Percentiles rank a stretch among this genome's conserved stretches.
phyloP scores from a whole-genome alignment of 2,888 invertebrate genomes.

The Macroteleia sp. region DNA sequence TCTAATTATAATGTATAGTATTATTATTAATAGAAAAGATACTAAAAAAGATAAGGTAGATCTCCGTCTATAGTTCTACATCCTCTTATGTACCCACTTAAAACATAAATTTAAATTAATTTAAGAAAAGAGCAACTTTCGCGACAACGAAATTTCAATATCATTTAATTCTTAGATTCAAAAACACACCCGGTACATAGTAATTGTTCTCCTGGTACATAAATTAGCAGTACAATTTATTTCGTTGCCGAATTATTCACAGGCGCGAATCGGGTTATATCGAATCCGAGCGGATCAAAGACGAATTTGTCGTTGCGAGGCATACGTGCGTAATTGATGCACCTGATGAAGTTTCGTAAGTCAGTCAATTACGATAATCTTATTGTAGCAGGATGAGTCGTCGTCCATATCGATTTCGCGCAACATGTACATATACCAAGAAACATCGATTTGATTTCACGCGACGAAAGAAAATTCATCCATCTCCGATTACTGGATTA shows the following conservation, averaged over 20 bases:
- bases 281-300: slow-evolving; percentile 81
- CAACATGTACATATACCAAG: slow-evolving; percentile 34
- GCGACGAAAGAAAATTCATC: slow-evolving; percentile 36
- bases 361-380: slow-evolving; percentile 83
- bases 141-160: no score
- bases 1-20: no score
- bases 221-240: slow-evolving; percentile 51
- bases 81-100: no score
- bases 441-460: slow-evolving; percentile 52
- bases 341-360: slow-evolving; percentile 82
- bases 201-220: not conserved
- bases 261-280: slow-evolving; percentile 80
- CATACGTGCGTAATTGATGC: slow-evolving; percentile 82
- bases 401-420: slow-evolving; percentile 56
- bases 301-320: slow-evolving; percentile 79
- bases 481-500: slow-evolving; percentile 43
- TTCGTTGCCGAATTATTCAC: slow-evolving; percentile 78
- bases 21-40: no score
- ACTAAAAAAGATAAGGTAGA: no score
- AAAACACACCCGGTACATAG: no score
- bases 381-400: slow-evolving; percentile 72
- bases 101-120: no score
- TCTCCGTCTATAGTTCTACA: no score
- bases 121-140: no score
- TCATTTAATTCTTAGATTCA: no score